Base-by-base conservation (phyloP, 1,140 invertebrate species). In the Halyomorpha halys region DNA sequence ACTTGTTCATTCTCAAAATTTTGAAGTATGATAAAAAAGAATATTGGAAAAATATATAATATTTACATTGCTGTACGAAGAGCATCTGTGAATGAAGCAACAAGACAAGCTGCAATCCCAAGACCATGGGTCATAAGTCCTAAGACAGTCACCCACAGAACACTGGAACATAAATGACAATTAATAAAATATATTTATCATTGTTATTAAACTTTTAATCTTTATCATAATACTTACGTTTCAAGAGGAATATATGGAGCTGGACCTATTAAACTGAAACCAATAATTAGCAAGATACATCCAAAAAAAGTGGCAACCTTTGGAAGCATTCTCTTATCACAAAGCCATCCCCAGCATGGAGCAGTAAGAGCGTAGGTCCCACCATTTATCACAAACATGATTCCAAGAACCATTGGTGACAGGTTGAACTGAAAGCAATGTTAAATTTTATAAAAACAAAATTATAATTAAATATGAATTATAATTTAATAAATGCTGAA, bases 311-410 rank as follows among this genome's bases (percentile, higher is more conserved):
- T 86, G 14, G 85, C 78, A 49, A 83, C 73, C 73, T 88, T 89
- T 0, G 87, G 86, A 45, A 78, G 77, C 2, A 82, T 69, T 39
- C 47, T 65, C 63, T 80, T 81, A 72, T 91, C 89, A 70, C 88
- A 90, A 0, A 91, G 68, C 81, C 82, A 86, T 25, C 91, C 90
- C 84, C 86, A 93, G 15, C 77, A 75, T 0, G 91, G 90, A 0
- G 90, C 87, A 0, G 87, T 86, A 0, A 89, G 47, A 1, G 89
- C 90, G 74, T 94, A 94, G 15, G 86, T 82, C 1, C 86, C 90
- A 4, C 91, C 91, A 71, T 90, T 91, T 51, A 94, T 86, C 16
- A 94, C 82, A 73, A 94, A 94, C 82, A 92, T 87, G 15, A 91
- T 72, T 0, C 91, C 91, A 34, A 92, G 76, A 11, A 89, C 71